These are phyloP conservation scores for Anastrepha obliqua DNA, from an alignment of 1,140 invertebrate genomes.

Conservation along the genomic window DNA sequence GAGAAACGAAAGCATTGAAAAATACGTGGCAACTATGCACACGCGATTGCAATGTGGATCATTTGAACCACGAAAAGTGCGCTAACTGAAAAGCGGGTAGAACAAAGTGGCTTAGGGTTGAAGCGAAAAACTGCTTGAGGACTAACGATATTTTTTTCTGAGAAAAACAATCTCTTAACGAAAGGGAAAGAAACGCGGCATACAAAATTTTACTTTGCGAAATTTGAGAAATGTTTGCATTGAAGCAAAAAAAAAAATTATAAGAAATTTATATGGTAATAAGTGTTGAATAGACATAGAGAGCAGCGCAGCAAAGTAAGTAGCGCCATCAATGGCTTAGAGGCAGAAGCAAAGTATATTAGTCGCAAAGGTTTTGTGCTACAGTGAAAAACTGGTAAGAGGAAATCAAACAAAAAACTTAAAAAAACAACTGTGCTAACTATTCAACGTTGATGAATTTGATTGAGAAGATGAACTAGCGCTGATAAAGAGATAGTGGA, in stretches of 20 bases:
- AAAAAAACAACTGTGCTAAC: background rate
- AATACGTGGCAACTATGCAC: background rate
- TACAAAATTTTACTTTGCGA: background rate
- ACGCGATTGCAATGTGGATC: conserved; percentile 17
- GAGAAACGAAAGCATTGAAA: conserved; percentile 40
- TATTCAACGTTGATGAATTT: conserved; percentile 45
- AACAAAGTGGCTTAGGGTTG: background rate
- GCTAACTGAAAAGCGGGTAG: conserved; percentile 27
- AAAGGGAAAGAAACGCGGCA: conserved; percentile 25
- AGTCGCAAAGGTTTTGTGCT: background rate
- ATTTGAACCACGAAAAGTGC: conserved; percentile 38
- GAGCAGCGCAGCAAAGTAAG: background rate
- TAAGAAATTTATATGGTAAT: conserved; percentile 45
- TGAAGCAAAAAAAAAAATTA: background rate
- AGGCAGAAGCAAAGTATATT: conserved; percentile 28
- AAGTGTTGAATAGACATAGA: conserved; percentile 32
- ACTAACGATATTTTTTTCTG: background rate
- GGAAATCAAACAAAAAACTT: background rate
- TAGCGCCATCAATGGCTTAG: conserved; percentile 27
- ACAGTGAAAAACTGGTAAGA: background rate
- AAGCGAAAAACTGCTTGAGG: conserved; percentile 1
- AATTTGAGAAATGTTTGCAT: background rate
- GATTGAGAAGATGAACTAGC: conserved; percentile 44
- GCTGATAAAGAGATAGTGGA: conserved; percentile 37
- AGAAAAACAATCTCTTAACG: background rate